Evolutionary conservation across 1,140 invertebrate species (phyloP), one percentile per base, ranked within the genome.

Genomic region (Colletes gigas): DNA sequence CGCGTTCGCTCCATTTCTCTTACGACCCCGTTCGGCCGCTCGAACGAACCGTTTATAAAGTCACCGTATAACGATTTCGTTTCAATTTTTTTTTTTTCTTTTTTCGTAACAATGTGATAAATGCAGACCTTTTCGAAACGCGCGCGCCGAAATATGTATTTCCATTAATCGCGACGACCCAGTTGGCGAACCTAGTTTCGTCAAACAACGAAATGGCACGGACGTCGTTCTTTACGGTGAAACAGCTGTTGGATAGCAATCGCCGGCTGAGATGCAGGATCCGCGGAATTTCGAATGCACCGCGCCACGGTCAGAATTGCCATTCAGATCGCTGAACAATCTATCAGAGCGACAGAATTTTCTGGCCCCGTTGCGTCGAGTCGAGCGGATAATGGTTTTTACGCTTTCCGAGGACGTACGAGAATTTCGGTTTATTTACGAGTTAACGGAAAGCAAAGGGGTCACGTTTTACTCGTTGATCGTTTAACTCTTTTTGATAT

Each of bases 161-260:
- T 62, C 1, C 39, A 41, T 83, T 83, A 78, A 82, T 83, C 65
- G 68, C 62, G n/a, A 4, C 55, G 44, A 73, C 75, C 75, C 52
- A 19, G 52, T 84, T 83, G 62, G 15, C 17, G 44, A n/a, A 4
- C 6, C 8, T 12, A 14, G 10, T 76, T 41, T 14, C 1, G 21
- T 78, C 41, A 9, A 62, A 65, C 47, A 60, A 60, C n/a, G 17
- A 12, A 10, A 12, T 50, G 50, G n/a, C 21, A 12, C 12, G n/a
- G 41, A 15, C 21, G 10, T 60, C 30, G 47, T 14, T 62, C 7
- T 4, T 62, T 59, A 12, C 3, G 66, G 1, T 21, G 19, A 44
- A 44, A 62, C 6, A 47, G 69, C n/a, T 50, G 39, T 44, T 76
- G 4, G 10, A 47, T 15, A 10, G 65, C n/a, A 50, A 67, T 67